Evolutionary conservation across 2,113 vertebrate species (phyloP).

Genomic region (Pampusana beccarii): DNA sequence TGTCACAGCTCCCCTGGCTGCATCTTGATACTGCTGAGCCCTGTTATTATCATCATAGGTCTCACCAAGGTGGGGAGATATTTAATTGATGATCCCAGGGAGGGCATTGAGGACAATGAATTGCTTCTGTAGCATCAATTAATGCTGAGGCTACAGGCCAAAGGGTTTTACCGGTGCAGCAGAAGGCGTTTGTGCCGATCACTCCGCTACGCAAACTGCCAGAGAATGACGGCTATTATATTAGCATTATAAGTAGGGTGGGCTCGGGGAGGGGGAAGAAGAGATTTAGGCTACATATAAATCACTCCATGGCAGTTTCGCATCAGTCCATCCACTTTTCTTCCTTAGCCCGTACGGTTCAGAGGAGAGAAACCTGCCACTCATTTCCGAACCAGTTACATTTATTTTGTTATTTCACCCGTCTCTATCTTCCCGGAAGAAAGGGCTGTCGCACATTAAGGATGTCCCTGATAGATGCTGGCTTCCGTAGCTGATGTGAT

Average conservation of each 20-base stretch:
- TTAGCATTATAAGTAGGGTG: conserved; percentile 47
- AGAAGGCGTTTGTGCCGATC: conserved; percentile 38
- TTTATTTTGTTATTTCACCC: not conserved
- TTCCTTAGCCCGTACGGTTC: rapidly evolving
- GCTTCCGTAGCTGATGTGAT: conserved; percentile 18
- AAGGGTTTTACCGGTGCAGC: conserved; percentile 37
- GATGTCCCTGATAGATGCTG: not conserved
- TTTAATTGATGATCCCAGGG: conserved; percentile 64
- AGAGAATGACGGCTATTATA: conserved; percentile 45
- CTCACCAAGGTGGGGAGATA: conserved; percentile 41
- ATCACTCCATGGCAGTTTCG: not conserved
- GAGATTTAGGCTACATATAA: not conserved
- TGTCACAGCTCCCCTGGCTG: not conserved
- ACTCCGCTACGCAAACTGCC: conserved; percentile 26
- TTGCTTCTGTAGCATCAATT: conserved; percentile 41
- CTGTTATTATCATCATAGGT: conserved; percentile 44
- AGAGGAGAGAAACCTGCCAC: not conserved
- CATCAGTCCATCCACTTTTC: not conserved
- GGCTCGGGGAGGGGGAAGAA: not conserved
- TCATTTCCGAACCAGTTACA: not conserved
- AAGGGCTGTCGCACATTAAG: not conserved
- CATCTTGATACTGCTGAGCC: conserved; percentile 18
- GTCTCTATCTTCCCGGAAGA: not conserved
- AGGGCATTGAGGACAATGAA: conserved; percentile 50
- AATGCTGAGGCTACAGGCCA: conserved; percentile 40